Conservation (phyloP, 2,797 vertebrate species). For the Xiphorhynchus erythropygius region DNA sequence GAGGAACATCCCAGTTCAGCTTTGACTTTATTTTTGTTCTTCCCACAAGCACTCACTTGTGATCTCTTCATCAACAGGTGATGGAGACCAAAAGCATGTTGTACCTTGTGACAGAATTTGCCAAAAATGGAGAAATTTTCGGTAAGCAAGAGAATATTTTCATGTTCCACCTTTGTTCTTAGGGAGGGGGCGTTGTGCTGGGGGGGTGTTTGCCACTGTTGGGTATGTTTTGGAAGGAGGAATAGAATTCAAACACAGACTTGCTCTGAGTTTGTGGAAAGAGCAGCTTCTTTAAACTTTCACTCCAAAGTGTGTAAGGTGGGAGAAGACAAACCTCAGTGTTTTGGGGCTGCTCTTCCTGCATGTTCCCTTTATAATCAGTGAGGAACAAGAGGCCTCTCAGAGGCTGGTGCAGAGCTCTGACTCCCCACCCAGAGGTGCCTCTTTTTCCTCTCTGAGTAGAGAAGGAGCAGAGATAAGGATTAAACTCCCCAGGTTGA, state of each 20-base stretch:
- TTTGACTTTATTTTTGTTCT: background rate
- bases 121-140: constrained; percentile 98
- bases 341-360: background rate
- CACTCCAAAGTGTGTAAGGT: background rate
- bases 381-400: background rate
- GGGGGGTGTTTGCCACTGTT: background rate
- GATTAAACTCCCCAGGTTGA: background rate
- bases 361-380: background rate
- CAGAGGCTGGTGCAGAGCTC: background rate
- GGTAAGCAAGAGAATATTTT: constrained; percentile 83
- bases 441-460: background rate
- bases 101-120: constrained; percentile 98
- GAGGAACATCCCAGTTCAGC: background rate
- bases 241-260: background rate
- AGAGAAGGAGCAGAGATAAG: background rate
- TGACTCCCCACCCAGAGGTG: background rate
- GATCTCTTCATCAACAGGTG: constrained; percentile 81
- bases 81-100: constrained; percentile 99
- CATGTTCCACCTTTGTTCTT: background rate
- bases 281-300: background rate
- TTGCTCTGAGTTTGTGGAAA: background rate
- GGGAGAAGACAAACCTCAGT: background rate
- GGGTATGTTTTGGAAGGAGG: background rate
- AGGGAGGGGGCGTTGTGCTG: background rate
- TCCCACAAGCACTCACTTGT: background rate